Evolutionary conservation across 2,797 vertebrate genomes (phyloP), one percentile per base, ranked within the genome.

Genomic region (Amniataba percoides): DNA sequence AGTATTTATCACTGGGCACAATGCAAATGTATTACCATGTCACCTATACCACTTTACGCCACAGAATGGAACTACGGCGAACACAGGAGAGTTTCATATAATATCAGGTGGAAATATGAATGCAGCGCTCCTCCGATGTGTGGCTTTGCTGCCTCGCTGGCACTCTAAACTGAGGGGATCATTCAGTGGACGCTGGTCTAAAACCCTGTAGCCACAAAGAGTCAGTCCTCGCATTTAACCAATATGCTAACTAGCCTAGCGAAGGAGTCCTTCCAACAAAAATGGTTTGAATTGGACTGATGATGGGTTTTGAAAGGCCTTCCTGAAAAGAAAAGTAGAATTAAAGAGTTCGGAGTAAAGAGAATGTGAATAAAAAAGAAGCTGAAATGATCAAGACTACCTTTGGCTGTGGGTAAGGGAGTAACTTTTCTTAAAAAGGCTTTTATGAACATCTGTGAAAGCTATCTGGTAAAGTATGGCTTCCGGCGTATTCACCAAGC

Each of bases 1-100:
- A 95, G 95, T 95, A 96, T 95, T 95, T 96, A 95, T 96, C 94
- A 94, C 82, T 36, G 87, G 89, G 91, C 88, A 96, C 94, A 96
- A 96, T 93, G 91, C 91, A 92, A 93, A 96, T 92, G 91, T 95
- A 96, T 95, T 95, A 95, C 91, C 92, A 92, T 94, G 94, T 95
- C 94, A 96, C 93, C 90, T 91, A 95, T 90, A 95, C 93, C 94
- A 94, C 93, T 94, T 94, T 90, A 90, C 85, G 25, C 77, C 74
- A 78, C 77, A 83, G 86, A 95, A 94, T 92, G 88, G 93, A 92
- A 87, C 87, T 91, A 75, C 71, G 68, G 83, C 74, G 45, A 87
- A 87, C 78, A 92, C 88, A 87, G 84, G 90, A 59, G 86, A 82
- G 69, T 89, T 92, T 89, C 77, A 79, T 74, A 91, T 86, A 89